A percentile compares a stretch with the other conserved stretches of the same genome.
Conservation (phyloP, 2,797 vertebrate genomes). For the Protonibea diacanthus region DNA sequence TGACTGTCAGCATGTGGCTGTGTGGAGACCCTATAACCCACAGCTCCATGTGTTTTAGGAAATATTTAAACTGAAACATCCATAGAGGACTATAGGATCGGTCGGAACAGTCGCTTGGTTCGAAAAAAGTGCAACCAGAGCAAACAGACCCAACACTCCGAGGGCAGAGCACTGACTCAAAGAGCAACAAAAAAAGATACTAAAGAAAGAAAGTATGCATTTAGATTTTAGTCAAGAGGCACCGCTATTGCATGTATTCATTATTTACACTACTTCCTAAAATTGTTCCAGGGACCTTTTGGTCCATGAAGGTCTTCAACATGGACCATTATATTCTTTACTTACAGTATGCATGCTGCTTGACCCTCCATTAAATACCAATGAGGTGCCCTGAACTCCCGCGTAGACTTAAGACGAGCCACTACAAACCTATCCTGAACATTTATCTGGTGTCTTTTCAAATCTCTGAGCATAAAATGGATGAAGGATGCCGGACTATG, state of each 20-base stretch:
- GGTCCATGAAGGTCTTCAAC: neutral
- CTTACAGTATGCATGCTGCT: neutral
- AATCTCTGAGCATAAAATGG: conserved; percentile 7
- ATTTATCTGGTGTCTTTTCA: neutral
- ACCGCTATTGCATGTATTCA: neutral
- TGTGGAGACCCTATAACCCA: neutral
- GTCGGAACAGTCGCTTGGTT: neutral
- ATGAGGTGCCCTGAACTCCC: neutral
- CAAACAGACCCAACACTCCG: conserved; percentile 3
- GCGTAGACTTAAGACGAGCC: neutral
- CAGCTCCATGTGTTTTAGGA: neutral
- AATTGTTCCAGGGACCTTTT: conserved; percentile 38
- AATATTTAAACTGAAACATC: conserved; percentile 19
- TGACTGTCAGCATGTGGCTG: neutral
- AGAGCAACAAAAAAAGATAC: neutral
- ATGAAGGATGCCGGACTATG: neutral
- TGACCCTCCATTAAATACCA: neutral
- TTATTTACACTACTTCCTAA: conserved; percentile 21
- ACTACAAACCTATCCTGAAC: neutral
- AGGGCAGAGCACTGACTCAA: neutral
- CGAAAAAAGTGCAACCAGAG: too few relatives aligned
- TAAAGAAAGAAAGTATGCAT: neutral
- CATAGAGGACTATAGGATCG: neutral
- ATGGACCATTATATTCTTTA: conserved; percentile 9
- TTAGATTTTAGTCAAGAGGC: neutral